Evolutionary conservation across 2,113 vertebrate species (phyloP), one percentile per base, ranked within the genome.

Genomic region (Lagopus muta): DNA sequence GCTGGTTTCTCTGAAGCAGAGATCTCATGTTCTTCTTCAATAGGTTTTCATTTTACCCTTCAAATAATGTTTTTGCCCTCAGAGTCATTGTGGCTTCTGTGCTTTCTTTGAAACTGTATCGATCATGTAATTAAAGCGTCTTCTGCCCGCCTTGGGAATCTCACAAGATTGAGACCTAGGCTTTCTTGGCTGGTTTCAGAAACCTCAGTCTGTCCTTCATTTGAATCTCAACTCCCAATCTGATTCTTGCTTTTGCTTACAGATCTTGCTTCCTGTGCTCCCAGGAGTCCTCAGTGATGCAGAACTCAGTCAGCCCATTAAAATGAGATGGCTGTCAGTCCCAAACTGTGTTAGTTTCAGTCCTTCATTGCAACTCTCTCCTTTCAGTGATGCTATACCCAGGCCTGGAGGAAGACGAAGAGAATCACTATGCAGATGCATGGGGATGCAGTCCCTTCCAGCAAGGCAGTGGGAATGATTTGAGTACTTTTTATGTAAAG

Each of bases 41-140:
- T 2, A 2, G 60, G 87, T 84, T 93, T 96, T 92, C n/a, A 7
- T 86, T 93, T 80, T 86, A 92, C 82, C 77, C 76, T 84, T 86
- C 79, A 74, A 92, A 78, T 88, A 91, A 86, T 73, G 67, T 60
- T 92, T 86, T 76, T 96, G 95, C 93, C 71, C 89, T 96, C 82
- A 65, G 88, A 95, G 60, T 91, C 92, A 92, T 70, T 94, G 94
- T 88, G 92, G 79, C 93, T 96, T 94, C 91, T 1, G 28, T 10
- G 27, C 85, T 93, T 87, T 73, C 94, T 92, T 95, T 94, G 91
- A 94, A 94, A 84, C 67, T 32, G 21, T 96, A 97, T 89, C 95
- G 93, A 97, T 97, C 86, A 45, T 69, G 88, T 72, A 95, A 95
- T 97, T 96, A 90, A 96, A 96, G 60, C 64, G 60, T 73, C 64